Conservation (phyloP, 1,140 invertebrate genomes). For the Condylostylus longicornis region DNA sequence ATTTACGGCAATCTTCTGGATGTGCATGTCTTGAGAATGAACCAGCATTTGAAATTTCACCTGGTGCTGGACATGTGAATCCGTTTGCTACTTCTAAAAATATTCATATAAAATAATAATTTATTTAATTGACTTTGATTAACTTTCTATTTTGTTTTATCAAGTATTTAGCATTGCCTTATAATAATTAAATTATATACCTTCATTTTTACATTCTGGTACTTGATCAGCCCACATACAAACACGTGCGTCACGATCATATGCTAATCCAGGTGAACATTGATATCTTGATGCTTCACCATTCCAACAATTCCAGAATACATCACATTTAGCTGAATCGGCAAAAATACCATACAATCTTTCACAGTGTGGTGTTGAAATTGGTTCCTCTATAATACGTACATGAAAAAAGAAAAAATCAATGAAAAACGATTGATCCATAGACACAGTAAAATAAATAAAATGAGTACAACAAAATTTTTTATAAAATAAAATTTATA, state of each 20-base stretch:
- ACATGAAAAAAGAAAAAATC: no score
- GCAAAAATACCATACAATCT: slow-evolving; percentile 85
- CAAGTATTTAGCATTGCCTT: not conserved
- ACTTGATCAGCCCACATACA: slow-evolving; percentile 93
- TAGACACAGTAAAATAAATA: not conserved
- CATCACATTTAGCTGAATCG: slow-evolving; percentile 74
- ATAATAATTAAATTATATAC: slow-evolving; percentile 34
- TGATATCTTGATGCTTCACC: slow-evolving; percentile 84
- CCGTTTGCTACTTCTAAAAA: slow-evolving; percentile 71
- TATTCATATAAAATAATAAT: not conserved
- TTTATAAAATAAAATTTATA: not conserved
- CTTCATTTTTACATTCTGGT: slow-evolving; percentile 74
- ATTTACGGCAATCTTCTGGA: slow-evolving; percentile 87
- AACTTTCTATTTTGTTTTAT: not conserved
- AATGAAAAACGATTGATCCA: not conserved
- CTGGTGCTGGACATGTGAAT: slow-evolving; percentile 71
- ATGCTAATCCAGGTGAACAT: slow-evolving; percentile 84
- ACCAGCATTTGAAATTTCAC: slow-evolving; percentile 63
- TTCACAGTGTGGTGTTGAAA: slow-evolving; percentile 69
- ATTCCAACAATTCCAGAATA: slow-evolving; percentile 95
- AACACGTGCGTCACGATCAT: slow-evolving; percentile 79
- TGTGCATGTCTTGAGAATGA: slow-evolving; percentile 89
- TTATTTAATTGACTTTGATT: not conserved
- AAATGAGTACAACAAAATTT: not conserved
- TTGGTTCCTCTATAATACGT: slow-evolving; percentile 64